phyloP scores from a whole-genome alignment of 1,140 invertebrate genomes.

The Hermetia illucens region DNA sequence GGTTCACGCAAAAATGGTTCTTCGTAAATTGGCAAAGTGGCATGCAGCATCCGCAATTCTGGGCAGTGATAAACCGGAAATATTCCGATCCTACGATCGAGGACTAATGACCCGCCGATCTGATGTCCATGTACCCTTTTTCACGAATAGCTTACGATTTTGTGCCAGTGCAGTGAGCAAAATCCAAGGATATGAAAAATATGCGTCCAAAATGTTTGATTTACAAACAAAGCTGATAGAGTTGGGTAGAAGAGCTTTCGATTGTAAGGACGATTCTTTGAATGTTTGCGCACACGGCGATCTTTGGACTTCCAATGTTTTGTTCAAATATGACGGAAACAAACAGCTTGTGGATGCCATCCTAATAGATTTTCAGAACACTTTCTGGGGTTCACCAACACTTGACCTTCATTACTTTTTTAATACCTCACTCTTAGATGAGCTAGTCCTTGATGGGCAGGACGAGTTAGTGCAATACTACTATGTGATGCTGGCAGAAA shows the following conservation, averaged over 20 bases:
- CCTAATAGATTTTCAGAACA: constrained; percentile 28
- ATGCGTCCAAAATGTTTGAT: constrained; percentile 16
- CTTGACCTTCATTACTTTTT: constrained; percentile 27
- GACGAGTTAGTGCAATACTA: constrained; percentile 20
- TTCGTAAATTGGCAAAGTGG: constrained; percentile 39
- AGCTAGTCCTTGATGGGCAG: constrained; percentile 14
- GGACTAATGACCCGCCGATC: constrained; percentile 26
- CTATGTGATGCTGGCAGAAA: constrained; percentile 15
- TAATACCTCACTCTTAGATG: constrained; percentile 22
- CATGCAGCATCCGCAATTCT: constrained; percentile 37
- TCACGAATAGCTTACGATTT: constrained; percentile 15
- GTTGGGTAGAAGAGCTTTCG: constrained; percentile 20
- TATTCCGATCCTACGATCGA: constrained; percentile 20
- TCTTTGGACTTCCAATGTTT: constrained; percentile 49
- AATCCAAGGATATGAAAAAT: constrained; percentile 14
- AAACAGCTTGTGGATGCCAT: constrained; percentile 32
- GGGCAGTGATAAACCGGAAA: constrained; percentile 17
- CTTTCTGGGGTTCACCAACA: constrained; percentile 25
- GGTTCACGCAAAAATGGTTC: constrained; percentile 32
- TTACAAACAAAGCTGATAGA: constrained; percentile 20
- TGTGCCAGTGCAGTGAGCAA: constrained; percentile 13
- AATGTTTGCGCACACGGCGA: constrained; percentile 50
- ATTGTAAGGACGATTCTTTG: constrained; percentile 32
- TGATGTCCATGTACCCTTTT: constrained; percentile 17
- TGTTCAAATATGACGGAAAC: constrained; percentile 42